Evolutionary conservation across 2,888 invertebrate genomes (phyloP).

Genomic region (Acrocyrtus sp.): DNA sequence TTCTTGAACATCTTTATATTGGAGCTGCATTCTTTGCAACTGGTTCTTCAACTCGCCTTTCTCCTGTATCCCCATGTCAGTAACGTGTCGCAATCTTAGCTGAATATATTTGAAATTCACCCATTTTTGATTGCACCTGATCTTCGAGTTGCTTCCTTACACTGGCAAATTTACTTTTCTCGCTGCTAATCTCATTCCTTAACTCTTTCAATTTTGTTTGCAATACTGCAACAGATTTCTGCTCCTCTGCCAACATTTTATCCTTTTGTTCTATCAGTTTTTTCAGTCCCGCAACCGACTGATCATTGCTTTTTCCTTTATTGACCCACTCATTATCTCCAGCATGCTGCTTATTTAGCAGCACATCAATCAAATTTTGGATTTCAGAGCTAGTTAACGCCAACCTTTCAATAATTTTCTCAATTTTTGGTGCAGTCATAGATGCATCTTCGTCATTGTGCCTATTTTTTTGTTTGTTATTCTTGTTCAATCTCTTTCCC

Average conservation of each 20-base stretch:
- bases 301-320: slow-evolving; percentile 72
- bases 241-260: slow-evolving; percentile 78
- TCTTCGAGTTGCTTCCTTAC: slow-evolving; percentile 73
- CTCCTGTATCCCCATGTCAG: slow-evolving; percentile 71
- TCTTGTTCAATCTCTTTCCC: no score
- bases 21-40: slow-evolving; percentile 68
- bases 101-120: slow-evolving; percentile 75
- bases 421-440: slow-evolving; percentile 76
- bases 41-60: slow-evolving; percentile 73
- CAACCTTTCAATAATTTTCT: slow-evolving; percentile 81
- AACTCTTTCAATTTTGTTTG: slow-evolving; percentile 84
- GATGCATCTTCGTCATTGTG: slow-evolving; percentile 66
- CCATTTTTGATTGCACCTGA: slow-evolving; percentile 69
- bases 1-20: slow-evolving; percentile 42
- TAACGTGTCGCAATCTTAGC: slow-evolving; percentile 72
- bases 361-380: slow-evolving; percentile 87
- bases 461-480: not conserved
- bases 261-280: slow-evolving; percentile 91
- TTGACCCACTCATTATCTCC: slow-evolving; percentile 88
- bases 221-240: slow-evolving; percentile 78
- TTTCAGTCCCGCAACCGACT: slow-evolving; percentile 80
- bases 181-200: slow-evolving; percentile 75
- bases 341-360: slow-evolving; percentile 88
- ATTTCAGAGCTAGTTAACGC: slow-evolving; percentile 87
- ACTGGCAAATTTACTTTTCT: slow-evolving; percentile 72